These are phyloP conservation scores for Lumbricus terrestris DNA, from an alignment of 2,888 invertebrate species.

Conservation along the genomic window DNA sequence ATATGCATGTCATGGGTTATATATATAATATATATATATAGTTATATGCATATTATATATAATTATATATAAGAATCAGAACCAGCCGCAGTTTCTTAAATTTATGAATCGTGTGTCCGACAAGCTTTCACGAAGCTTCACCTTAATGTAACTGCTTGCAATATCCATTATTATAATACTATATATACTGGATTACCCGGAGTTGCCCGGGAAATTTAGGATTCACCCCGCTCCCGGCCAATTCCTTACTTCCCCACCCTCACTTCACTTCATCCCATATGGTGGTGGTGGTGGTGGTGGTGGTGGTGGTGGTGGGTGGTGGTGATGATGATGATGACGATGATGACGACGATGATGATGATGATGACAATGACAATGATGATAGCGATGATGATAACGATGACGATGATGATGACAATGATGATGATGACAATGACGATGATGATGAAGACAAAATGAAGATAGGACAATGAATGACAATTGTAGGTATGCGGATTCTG, in stretches of 20 bases:
- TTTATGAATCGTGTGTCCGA: background rate
- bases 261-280: too few relatives aligned
- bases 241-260: too few relatives aligned
- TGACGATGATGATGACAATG: conserved; percentile 24
- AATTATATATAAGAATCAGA: too few relatives aligned
- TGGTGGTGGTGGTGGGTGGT: conserved; percentile 27
- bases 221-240: too few relatives aligned
- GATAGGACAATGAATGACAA: conserved; percentile 12
- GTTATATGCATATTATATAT: too few relatives aligned
- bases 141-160: background rate
- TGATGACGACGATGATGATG: conserved; percentile 28
- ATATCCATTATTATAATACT: background rate
- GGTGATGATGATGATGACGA: conserved; percentile 27
- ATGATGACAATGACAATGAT: conserved; percentile 27
- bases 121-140: background rate
- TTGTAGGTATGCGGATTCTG: conserved; percentile 91
- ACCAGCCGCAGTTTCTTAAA: too few relatives aligned
- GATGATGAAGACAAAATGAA: conserved; percentile 23
- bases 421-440: conserved; percentile 23
- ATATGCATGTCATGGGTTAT: background rate
- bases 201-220: too few relatives aligned
- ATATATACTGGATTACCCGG: background rate
- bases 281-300: conserved; percentile 26
- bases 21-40: too few relatives aligned
- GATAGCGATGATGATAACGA: conserved; percentile 32